Evolutionary conservation across 1,140 invertebrate species (phyloP).

Genomic region (Eulimnadia texana): DNA sequence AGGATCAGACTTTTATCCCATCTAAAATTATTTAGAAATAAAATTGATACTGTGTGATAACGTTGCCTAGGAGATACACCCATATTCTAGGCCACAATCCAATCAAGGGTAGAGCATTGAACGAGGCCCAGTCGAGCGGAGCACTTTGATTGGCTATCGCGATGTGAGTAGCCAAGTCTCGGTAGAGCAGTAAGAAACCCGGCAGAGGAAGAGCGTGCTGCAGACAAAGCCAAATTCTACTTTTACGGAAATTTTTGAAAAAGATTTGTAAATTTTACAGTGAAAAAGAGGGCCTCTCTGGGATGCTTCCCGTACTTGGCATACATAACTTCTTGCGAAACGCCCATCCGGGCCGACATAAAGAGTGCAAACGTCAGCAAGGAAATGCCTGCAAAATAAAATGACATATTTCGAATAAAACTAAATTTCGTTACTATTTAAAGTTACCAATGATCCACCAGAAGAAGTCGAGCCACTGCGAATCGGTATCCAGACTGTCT

Average conservation of each 20-base stretch:
- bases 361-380: conserved; percentile 79
- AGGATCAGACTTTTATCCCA: conserved; percentile 4
- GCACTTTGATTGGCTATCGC: conserved; percentile 34
- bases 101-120: conserved; percentile 27
- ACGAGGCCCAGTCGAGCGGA: conserved; percentile 30
- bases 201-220: conserved; percentile 76
- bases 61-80: conserved; percentile 67
- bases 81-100: conserved; percentile 53
- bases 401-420: not conserved
- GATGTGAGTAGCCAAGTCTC: conserved; percentile 58
- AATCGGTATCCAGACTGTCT: not conserved
- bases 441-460: conserved; percentile 55
- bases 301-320: conserved; percentile 82
- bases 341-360: conserved; percentile 87
- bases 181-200: conserved; percentile 55
- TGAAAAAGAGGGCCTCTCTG: conserved; percentile 85
- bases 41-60: conserved; percentile 65
- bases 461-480: conserved; percentile 42
- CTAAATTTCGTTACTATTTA: not conserved
- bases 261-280: conserved; percentile 35
- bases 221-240: conserved; percentile 26
- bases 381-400: conserved; percentile 45
- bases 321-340: conserved; percentile 88
- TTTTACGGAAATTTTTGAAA: not conserved
- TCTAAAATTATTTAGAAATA: conserved; percentile 6